These are phyloP conservation scores for Antitype chi DNA, from an alignment of 2,888 invertebrate genomes.

Conservation along the genomic window DNA sequence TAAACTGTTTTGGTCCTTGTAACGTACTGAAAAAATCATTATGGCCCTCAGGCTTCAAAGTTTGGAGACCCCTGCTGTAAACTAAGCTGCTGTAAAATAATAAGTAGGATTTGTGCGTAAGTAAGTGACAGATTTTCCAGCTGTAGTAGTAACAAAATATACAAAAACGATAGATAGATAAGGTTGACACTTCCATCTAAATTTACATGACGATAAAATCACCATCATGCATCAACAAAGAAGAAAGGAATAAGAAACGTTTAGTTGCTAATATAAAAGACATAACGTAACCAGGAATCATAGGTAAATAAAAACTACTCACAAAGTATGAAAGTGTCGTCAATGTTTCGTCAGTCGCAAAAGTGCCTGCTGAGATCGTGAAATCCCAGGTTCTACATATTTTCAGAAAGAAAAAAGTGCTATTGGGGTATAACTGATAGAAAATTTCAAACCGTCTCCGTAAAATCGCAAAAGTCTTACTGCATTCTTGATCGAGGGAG, in stretches of 20 bases:
- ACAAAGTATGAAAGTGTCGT: not conserved
- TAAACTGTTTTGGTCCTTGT: too few species aligned
- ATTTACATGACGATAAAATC: not conserved
- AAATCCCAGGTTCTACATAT: not conserved
- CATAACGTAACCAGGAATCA: slow-evolving; percentile 8
- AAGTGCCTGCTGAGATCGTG: not conserved
- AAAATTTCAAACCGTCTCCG: not conserved
- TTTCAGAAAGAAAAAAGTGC: not conserved
- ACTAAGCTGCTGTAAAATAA: too few species aligned
- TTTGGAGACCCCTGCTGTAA: too few species aligned
- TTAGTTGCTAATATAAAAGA: not conserved
- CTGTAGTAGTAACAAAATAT: not conserved
- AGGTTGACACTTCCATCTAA: not conserved
- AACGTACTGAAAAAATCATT: too few species aligned
- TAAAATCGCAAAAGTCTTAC: not conserved
- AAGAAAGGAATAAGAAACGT: not conserved
- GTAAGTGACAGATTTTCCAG: not conserved
- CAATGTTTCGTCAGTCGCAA: not conserved
- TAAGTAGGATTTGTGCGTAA: not conserved
- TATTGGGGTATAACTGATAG: not conserved
- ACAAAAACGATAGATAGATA: not conserved
- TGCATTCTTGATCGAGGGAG: not conserved
- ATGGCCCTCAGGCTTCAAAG: too few species aligned
- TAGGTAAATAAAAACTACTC: not conserved
- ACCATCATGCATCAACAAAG: not conserved